Conservation (phyloP, 1,140 invertebrate genomes). For the Bathynomus jamesi region DNA sequence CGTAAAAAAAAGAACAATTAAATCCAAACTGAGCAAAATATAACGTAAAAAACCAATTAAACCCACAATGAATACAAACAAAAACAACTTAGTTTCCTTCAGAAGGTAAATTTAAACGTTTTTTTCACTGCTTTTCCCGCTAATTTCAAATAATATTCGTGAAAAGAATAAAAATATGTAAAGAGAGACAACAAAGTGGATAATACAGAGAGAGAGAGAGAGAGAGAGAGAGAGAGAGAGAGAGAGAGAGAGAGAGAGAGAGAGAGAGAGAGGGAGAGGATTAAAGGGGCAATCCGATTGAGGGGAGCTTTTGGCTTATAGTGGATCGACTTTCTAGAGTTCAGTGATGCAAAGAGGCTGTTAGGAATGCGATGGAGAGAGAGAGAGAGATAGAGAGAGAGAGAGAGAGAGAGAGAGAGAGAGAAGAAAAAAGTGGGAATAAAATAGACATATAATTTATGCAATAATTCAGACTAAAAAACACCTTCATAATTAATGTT, state of each 20-base stretch:
- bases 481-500: too few species aligned
- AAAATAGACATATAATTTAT: background rate
- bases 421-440: background rate
- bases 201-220: conserved; percentile 5
- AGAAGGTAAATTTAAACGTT: too few species aligned
- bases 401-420: conserved; percentile 13
- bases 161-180: too few species aligned
- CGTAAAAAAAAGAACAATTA: too few species aligned
- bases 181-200: too few species aligned
- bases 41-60: too few species aligned
- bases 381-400: conserved; percentile 1
- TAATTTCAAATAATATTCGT: too few species aligned
- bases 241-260: conserved; percentile 7
- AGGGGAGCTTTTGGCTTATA: background rate
- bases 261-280: background rate
- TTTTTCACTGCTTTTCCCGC: too few species aligned
- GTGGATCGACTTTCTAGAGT: background rate
- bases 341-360: background rate
- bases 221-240: background rate
- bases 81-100: too few species aligned
- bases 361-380: background rate
- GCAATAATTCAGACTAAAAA: too few species aligned
- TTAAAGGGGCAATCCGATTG: background rate
- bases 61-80: too few species aligned
- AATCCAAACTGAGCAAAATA: too few species aligned